Conservation (phyloP, 92 coral and sea anemone genomes). For the Umimayanthus chanpuru region DNA sequence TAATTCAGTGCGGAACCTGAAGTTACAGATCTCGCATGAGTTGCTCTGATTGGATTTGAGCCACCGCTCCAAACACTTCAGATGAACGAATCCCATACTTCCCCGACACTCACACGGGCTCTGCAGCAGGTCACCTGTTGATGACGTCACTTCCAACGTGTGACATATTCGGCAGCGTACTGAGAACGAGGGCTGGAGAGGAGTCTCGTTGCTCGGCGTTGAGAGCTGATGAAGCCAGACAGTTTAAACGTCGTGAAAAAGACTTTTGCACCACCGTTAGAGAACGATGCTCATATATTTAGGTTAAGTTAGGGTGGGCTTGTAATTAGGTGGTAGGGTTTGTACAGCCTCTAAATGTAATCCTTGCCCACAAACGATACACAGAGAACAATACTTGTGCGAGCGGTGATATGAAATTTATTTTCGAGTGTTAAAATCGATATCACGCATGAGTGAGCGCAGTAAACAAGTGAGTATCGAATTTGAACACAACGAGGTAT, state of each 20-base stretch:
- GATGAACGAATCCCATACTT: constrained; percentile 21
- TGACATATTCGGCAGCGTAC: constrained; percentile 42
- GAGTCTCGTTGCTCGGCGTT: constrained; percentile 1
- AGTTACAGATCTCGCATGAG: constrained; percentile 39
- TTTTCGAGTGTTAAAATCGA: too few relatives aligned
- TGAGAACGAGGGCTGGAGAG: constrained; percentile 10
- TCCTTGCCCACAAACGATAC: too few relatives aligned
- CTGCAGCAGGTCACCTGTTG: constrained; percentile 34
- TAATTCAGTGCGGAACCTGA: constrained; percentile 27
- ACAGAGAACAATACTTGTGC: too few relatives aligned
- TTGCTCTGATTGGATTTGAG: constrained; percentile 16
- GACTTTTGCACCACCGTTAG: not conserved
- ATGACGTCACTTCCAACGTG: constrained; percentile 27
- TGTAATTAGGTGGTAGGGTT: too few relatives aligned
- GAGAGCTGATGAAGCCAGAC: constrained; percentile 4
- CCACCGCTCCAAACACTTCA: constrained; percentile 43
- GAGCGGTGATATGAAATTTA: too few relatives aligned
- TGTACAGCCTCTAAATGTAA: too few relatives aligned
- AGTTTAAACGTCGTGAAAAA: not conserved
- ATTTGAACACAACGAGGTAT: too few relatives aligned
- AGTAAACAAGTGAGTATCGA: too few relatives aligned
- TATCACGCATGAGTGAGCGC: too few relatives aligned
- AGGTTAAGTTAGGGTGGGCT: too few relatives aligned
- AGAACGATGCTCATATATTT: too few relatives aligned
- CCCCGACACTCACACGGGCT: constrained; percentile 45